These are phyloP conservation scores for Melanotaenia trifasciata DNA, from an alignment of 2,797 vertebrate genomes.

Conservation along the genomic window DNA sequence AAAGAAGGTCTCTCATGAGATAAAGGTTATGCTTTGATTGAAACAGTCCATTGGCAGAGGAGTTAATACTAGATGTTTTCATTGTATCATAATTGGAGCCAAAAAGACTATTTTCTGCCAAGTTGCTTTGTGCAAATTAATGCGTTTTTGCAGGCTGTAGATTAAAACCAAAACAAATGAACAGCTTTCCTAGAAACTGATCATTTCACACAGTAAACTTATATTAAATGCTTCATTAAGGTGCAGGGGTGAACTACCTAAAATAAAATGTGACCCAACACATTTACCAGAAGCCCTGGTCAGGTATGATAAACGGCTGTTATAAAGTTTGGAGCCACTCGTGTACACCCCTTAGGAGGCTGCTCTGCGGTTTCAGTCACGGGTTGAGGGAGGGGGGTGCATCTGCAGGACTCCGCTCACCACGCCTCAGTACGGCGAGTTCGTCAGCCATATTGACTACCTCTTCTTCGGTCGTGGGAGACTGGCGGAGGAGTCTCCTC, in stretches of 20 bases:
- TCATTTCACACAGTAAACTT: background rate
- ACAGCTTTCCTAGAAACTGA: no score
- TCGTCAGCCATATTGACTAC: constrained; percentile 77
- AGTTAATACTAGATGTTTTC: background rate
- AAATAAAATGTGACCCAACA: constrained; percentile 25
- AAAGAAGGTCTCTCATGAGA: background rate
- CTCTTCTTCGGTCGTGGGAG: constrained; percentile 50
- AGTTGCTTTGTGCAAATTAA: no score
- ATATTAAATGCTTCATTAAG: background rate
- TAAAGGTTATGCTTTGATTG: background rate
- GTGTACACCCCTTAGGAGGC: constrained; percentile 6
- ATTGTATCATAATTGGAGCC: background rate
- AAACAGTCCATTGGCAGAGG: background rate
- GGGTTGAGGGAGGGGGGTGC: constrained; percentile 35
- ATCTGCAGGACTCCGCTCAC: constrained; percentile 62
- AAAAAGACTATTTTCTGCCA: background rate
- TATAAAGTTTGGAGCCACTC: constrained; percentile 25
- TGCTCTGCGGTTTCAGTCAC: constrained; percentile 40
- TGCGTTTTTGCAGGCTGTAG: background rate
- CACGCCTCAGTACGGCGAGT: constrained; percentile 68
- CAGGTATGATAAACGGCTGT: background rate
- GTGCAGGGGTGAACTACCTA: background rate
- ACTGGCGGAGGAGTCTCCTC: constrained; percentile 47
- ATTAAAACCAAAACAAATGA: background rate
- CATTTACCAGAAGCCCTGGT: background rate